Base-by-base conservation (phyloP, 1,140 invertebrate species). In the Zaprionus capensis region DNA sequence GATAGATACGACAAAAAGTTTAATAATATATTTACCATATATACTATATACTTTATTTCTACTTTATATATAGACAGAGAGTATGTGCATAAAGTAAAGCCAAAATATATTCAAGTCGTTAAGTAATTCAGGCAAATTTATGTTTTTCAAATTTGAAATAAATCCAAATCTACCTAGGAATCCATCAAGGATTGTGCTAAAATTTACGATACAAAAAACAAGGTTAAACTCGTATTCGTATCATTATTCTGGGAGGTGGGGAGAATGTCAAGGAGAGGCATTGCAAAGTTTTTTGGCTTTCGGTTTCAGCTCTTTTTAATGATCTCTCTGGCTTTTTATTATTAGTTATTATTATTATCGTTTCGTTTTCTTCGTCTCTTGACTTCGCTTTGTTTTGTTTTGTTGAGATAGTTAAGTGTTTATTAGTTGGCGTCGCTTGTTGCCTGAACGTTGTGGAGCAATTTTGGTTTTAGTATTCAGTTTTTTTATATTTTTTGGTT, bases 231-330 rank as follows among this genome's bases (percentile, higher is more conserved):
- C 36, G 31, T 12, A 20, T 34, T 26, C 38, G 31, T 5, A 14
- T 36, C 4, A 36, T 57, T 38, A 58, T 58, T 58, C 31, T 58
- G 4, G 24, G 14, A 56, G 3, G n/a, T 0, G 1, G 22, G 1
- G 36, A 49, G 62, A 65, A 65, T 65, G 62, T 65, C 62, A 51
- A 65, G 62, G 62, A 65, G 49, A 24, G 26, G 28, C 55, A 15
- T 14, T 34, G 31, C 31, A 34, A 34, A 34, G 31, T 34, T 34
- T 34, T 44, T 31, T 4, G 26, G 24, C 59, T 46, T 49, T 51
- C 26, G 44, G 44, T 31, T 63, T 63, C 28, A 34, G 58, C 41
- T 61, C 20, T 65, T 38, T 53, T 65, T 65, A 65, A 65, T 65
- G 62, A 36, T 51, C 20, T 51, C 12, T 51, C 46, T 59, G 20